A percentile compares a stretch with the other conserved stretches of the same genome.
Evolutionary conservation across 2,888 invertebrate genomes (phyloP).

Genomic region (Melieria crassipennis): DNA sequence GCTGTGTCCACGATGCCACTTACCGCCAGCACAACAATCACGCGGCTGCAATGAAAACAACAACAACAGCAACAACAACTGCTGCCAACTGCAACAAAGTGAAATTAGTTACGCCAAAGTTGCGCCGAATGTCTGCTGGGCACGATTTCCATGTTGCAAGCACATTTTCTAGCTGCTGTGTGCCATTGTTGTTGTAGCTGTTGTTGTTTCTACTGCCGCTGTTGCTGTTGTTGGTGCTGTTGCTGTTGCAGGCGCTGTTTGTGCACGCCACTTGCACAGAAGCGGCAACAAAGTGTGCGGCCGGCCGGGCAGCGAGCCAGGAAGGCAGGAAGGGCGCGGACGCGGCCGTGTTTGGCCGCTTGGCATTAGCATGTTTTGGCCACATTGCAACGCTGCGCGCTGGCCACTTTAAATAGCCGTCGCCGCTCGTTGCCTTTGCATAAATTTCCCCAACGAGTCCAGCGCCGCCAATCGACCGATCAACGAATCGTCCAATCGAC

Average conservation of each 20-base stretch:
- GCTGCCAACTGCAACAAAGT: not conserved
- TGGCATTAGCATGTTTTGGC: conserved; percentile 18
- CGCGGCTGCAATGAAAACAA: not conserved
- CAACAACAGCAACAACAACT: not conserved
- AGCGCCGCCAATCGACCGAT: too few relatives aligned
- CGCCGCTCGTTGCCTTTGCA: conserved; percentile 1
- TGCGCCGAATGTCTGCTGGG: conserved; percentile 29
- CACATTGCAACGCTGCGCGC: not conserved
- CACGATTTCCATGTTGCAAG: conserved; percentile 24
- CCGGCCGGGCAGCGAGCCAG: too few relatives aligned
- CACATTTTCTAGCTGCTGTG: not conserved
- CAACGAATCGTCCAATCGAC: too few relatives aligned
- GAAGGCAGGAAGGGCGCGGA: not conserved
- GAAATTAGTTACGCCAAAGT: conserved; percentile 28
- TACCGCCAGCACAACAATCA: not conserved
- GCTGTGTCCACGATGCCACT: conserved; percentile 4
- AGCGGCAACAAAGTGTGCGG: too few relatives aligned
- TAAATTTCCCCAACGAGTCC: not conserved
- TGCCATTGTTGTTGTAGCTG: not conserved
- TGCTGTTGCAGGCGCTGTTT: conserved; percentile 14
- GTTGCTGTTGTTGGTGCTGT: conserved; percentile 6
- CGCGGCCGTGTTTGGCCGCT: not conserved
- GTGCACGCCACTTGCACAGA: too few relatives aligned
- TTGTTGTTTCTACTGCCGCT: not conserved
- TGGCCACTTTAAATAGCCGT: not conserved